Conservation (phyloP, 2,797 vertebrate species). For the Natrix natrix region DNA sequence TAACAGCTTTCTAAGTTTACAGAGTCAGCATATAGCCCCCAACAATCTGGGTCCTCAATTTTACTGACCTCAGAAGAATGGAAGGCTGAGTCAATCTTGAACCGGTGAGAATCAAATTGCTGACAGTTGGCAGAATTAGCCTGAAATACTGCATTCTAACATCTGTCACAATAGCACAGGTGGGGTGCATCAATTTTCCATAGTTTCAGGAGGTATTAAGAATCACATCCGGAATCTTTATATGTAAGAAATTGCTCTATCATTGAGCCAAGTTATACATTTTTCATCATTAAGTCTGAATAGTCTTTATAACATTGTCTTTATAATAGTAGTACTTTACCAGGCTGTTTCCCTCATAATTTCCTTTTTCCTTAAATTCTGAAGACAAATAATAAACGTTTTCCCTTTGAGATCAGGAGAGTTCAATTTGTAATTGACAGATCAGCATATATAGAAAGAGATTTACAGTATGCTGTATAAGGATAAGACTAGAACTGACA, state of each 20-base stretch:
- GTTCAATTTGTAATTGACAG: background rate
- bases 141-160: background rate
- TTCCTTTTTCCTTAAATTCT: background rate
- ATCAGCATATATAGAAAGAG: background rate
- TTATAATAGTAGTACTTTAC: background rate
- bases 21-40: background rate
- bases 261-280: background rate
- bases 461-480: background rate
- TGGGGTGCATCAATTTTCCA: background rate
- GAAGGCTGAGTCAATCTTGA: background rate
- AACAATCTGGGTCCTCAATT: background rate
- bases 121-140: background rate
- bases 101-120: background rate
- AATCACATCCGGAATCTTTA: background rate
- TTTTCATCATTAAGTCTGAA: slow-evolving; percentile 40
- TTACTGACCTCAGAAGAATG: background rate
- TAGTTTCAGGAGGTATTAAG: background rate
- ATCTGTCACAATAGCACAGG: background rate
- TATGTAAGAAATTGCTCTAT: background rate
- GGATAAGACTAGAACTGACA: background rate
- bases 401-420: background rate
- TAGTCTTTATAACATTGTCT: background rate
- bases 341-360: background rate
- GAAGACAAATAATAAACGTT: background rate
- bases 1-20: background rate